Evolutionary conservation across 2,888 invertebrate genomes (phyloP), one percentile per base, ranked within the genome.

Genomic region (Papilio gigon): DNA sequence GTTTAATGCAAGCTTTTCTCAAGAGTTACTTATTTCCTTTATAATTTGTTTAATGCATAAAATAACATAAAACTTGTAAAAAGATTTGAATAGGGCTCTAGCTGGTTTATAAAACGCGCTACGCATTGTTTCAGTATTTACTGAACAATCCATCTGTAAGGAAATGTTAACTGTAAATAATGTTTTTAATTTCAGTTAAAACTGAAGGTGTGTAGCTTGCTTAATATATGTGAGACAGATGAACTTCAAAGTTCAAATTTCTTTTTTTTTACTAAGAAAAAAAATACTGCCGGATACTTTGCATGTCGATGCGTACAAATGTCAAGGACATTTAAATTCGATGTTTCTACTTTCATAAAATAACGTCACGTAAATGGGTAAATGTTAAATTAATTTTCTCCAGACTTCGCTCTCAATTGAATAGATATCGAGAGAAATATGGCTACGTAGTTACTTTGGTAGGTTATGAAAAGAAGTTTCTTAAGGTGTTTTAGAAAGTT

Each of bases 381-480:
- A 20, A 58, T 58, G 35, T 20, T 35, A 35, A 35, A 59, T 59
- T 59, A 59, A 59, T 35, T 22, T 35, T 59, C 58, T 22, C 22
- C 3, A 35, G 33, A 20, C 58, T 59, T 35, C 35, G 20, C 22
- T 20, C 14, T 58, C n/a, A 9, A 50, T 50, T 50, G 25, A 59
- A 8, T 35, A 35, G 12, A 59, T 12, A 59, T 35, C 35, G 20
- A 27, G 17, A 17, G 35, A 12, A 35, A 58, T 35, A 30, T 8
- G 5, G 12, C 35, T 35, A 20, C 4, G 3, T 33, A 14, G 12
- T 35, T 4, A 20, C 5, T 20, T 35, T 59, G 8, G 17, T 59
- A 11, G 6, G 14, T 27, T 12, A 53, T n/a, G 11, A 27, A 53
- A 27, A 6, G 14, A 5, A 50, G n/a, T 44, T n/a, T 25, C 12